Conservation (phyloP, 2,888 invertebrate genomes). For the Galerucella calmariensis region DNA sequence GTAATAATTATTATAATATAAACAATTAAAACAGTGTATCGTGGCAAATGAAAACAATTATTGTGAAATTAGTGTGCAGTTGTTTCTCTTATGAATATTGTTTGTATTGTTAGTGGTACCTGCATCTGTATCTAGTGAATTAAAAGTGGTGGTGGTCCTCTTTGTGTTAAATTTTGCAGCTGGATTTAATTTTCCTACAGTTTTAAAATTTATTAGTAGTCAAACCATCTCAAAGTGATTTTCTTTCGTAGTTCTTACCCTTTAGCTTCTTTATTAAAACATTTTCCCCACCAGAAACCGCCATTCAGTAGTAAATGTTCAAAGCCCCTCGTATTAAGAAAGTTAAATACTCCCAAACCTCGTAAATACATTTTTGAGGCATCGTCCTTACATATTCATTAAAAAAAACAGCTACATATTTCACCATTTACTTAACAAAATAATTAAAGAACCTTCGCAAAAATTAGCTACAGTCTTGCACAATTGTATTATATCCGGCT, state of each 20-base stretch:
- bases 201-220: no score
- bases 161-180: no score
- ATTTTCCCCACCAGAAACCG: no score
- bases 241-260: no score
- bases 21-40: background rate
- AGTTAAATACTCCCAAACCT: background rate
- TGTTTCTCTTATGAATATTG: background rate
- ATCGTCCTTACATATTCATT: background rate
- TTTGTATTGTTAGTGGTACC: no score
- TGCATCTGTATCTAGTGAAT: no score
- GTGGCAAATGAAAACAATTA: background rate
- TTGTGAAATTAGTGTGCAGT: background rate
- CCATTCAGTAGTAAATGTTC: background rate
- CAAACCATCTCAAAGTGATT: no score
- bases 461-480: background rate
- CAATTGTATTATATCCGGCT: background rate
- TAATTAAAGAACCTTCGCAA: background rate
- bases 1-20: background rate
- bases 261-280: no score
- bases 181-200: no score
- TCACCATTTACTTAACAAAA: background rate
- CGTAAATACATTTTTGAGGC: background rate
- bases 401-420: background rate
- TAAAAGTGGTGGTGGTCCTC: no score
- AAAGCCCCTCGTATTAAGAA: background rate